Conservation (phyloP, 1,140 invertebrate genomes). For the Drosophila asahinai region DNA sequence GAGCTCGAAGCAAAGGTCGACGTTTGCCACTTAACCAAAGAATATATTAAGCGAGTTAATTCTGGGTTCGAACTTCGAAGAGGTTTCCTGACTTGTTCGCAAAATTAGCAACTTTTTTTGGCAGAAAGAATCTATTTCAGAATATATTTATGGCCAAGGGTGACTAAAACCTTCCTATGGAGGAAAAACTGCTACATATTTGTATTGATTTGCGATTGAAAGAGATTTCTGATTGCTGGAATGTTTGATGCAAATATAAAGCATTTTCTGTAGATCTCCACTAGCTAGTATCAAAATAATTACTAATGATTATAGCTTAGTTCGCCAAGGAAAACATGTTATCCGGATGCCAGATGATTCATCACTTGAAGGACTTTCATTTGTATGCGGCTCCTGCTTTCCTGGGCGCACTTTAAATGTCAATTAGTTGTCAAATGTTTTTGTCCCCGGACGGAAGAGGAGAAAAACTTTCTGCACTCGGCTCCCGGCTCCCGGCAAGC, state of each 20-base stretch:
- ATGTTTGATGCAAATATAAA: not conserved
- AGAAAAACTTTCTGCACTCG: conserved; percentile 51
- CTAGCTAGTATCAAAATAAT: not conserved
- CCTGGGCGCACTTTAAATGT: conserved; percentile 69
- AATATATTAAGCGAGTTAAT: not conserved
- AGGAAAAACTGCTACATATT: no score
- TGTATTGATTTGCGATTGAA: no score
- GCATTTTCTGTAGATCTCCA: not conserved
- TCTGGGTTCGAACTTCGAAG: not conserved
- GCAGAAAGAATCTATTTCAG: no score
- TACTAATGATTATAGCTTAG: not conserved
- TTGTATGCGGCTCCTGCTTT: conserved; percentile 21
- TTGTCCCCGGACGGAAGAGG: conserved; percentile 20
- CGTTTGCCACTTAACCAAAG: no score
- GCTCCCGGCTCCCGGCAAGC: conserved; percentile 47
- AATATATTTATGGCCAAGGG: no score
- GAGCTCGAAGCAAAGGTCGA: not conserved
- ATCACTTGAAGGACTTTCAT: conserved; percentile 40
- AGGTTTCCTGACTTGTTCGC: no score
- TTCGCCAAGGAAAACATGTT: not conserved
- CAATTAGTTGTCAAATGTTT: conserved; percentile 79
- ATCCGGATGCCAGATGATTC: conserved; percentile 28
- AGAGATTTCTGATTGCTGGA: not conserved
- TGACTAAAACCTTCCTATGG: no score
- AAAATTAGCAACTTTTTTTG: no score